Percentiles rank a stretch among this genome's conserved stretches.
phyloP scores from a whole-genome alignment of 1,140 invertebrate genomes.

The Pseudomyrmex pallidus region DNA sequence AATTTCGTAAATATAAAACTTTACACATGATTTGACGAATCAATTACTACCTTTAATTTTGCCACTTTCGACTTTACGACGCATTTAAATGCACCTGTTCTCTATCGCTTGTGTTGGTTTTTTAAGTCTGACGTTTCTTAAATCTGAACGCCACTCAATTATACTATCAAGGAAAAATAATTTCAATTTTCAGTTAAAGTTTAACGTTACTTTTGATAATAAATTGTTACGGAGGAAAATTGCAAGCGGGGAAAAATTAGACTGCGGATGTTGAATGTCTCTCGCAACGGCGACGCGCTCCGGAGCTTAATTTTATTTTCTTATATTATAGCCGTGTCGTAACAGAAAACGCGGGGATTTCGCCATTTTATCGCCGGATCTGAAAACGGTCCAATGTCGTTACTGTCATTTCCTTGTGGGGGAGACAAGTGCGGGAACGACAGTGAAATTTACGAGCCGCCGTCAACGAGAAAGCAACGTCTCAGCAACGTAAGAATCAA shows the following conservation, averaged over 20 bases:
- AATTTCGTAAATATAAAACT: too few relatives aligned
- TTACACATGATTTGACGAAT: too few relatives aligned
- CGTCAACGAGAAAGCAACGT: slow-evolving; percentile 28
- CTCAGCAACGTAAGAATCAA: slow-evolving; percentile 54
- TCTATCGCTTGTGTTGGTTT: too few relatives aligned
- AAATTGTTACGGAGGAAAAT: neutral
- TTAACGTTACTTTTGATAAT: too few relatives aligned
- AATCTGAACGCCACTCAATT: too few relatives aligned
- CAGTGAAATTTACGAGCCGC: slow-evolving; percentile 44
- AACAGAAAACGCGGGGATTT: neutral
- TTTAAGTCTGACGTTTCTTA: too few relatives aligned
- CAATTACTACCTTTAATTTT: too few relatives aligned
- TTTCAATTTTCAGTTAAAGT: too few relatives aligned
- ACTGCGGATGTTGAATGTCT: neutral
- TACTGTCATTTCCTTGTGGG: slow-evolving; percentile 26
- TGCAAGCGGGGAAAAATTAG: neutral
- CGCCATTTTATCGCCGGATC: slow-evolving; percentile 25
- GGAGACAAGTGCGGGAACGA: slow-evolving; percentile 7
- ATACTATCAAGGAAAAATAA: too few relatives aligned
- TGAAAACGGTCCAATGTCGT: neutral
- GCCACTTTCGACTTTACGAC: too few relatives aligned
- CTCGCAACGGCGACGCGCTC: neutral
- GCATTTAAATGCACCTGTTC: too few relatives aligned
- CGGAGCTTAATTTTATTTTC: slow-evolving; percentile 23
- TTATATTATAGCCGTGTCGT: slow-evolving; percentile 15